Evolutionary conservation across 2,113 vertebrate species (phyloP).

Genomic region (Chascanopsetta lugubris): DNA sequence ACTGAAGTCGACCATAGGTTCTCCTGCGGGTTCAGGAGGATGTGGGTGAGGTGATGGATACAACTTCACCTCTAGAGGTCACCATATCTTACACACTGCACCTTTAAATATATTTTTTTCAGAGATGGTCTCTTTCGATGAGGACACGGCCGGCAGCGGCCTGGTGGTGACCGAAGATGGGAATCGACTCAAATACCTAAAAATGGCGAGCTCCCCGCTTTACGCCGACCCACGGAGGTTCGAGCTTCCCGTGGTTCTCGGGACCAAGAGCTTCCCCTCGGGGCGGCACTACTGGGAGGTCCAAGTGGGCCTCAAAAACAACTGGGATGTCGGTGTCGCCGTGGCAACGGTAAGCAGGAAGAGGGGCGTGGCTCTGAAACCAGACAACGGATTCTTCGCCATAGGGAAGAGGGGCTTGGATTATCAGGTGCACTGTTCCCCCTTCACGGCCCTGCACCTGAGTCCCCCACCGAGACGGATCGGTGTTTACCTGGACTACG

Average conservation of each 20-base stretch:
- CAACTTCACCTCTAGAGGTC: too few species aligned
- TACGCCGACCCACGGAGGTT: not conserved
- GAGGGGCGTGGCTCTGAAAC: not conserved
- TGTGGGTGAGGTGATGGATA: too few species aligned
- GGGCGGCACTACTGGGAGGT: constrained; percentile 78
- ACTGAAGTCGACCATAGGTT: too few species aligned
- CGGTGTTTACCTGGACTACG: constrained; percentile 84
- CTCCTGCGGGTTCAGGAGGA: too few species aligned
- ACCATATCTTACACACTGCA: too few species aligned
- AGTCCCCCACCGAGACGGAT: constrained; percentile 47
- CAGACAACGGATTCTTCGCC: constrained; percentile 51
- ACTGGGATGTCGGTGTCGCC: constrained; percentile 81
- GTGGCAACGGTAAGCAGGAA: constrained; percentile 57
- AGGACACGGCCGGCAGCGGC: constrained; percentile 25
- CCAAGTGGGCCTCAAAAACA: constrained; percentile 48
- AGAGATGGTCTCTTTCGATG: constrained; percentile 56
- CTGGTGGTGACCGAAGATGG: constrained; percentile 36
- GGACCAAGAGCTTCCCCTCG: constrained; percentile 58
- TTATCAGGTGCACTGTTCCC: not conserved
- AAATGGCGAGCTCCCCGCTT: not conserved
- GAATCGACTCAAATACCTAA: constrained; percentile 32
- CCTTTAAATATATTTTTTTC: too few species aligned
- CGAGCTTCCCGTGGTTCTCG: constrained; percentile 63
- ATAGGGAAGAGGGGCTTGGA: constrained; percentile 27
- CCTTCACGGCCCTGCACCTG: not conserved